Percentiles rank a stretch among this genome's conserved stretches.
Conservation (phyloP, 2,113 vertebrate species). For the Antechinus flavipes region DNA sequence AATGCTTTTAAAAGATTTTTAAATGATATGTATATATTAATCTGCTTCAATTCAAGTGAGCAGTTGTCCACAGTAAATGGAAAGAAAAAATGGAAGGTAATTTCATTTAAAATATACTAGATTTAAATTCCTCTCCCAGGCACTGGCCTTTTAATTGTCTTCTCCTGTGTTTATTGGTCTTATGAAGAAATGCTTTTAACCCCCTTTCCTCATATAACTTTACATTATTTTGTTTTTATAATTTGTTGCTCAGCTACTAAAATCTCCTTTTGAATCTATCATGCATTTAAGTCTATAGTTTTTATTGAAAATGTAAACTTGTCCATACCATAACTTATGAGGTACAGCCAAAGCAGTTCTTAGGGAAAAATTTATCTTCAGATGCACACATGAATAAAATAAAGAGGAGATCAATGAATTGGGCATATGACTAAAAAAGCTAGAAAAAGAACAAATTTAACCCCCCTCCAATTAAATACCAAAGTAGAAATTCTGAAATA, state of each 20-base stretch:
- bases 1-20: not conserved
- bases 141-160: slow-evolving; percentile 13
- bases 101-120: slow-evolving; percentile 48
- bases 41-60: not conserved
- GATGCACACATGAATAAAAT: too few relatives aligned
- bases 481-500: too few relatives aligned
- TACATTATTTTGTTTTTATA: slow-evolving; percentile 24
- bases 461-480: too few relatives aligned
- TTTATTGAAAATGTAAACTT: not conserved
- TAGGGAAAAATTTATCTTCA: too few relatives aligned
- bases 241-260: not conserved
- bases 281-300: slow-evolving; percentile 22
- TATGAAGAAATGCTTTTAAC: slow-evolving; percentile 5
- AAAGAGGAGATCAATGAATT: too few relatives aligned
- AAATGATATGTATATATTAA: not conserved
- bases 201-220: slow-evolving; percentile 24
- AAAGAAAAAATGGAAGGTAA: not conserved
- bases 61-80: too few relatives aligned
- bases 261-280: slow-evolving; percentile 27
- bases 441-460: too few relatives aligned
- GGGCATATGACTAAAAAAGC: too few relatives aligned
- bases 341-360: too few relatives aligned
- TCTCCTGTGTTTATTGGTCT: slow-evolving; percentile 9
- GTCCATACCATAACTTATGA: not conserved
- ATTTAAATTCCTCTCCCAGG: slow-evolving; percentile 19